Base-by-base conservation (phyloP, 2,888 invertebrate species). In the Spodoptera littoralis region DNA sequence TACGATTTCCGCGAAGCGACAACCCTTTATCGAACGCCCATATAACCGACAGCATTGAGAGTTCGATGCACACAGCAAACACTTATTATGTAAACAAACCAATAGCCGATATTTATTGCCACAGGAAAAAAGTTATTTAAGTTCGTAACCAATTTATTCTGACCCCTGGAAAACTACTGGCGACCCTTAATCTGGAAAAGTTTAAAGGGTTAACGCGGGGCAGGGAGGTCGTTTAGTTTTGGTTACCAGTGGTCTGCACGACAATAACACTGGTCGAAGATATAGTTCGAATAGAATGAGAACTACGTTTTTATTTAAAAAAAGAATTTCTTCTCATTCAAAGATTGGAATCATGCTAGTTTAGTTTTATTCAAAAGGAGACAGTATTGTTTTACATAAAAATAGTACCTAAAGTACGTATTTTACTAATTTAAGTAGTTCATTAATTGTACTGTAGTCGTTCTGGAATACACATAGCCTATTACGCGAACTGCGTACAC, bases 261-360 rank as follows among this genome's bases (percentile, higher is more conserved):
- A 84, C 85, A 85, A 84, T 84, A 86, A 87, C 82, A 85, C 71
- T 79, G 71, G 41, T 49, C 78, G 63, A 36, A 42, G 87, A 87
- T 68, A 55, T 80, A 85, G 30, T 60, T 61, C 58, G 13, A 13
- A 60, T 80, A 64, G 85, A 86, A 82, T 4, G 9, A 59, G 18
- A 54, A 18, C 11, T 36, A 36, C 9, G 2, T 11, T 50, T n/a
- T 12, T 12, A 13, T n/a, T 1, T 4, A 55, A 49, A 27, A 27
- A 27, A 27, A 5, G 27, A 27, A 27, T 27, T 27, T 5, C 5
- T 27, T 45, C 8, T 13, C 11, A 13, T 45, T 45, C 45, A 45
- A 45, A 45, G 11, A 45, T 6, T 9, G 18, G 1, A 18, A 18
- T 18, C 18, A 18, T 18, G 18, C 18, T 18, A 1, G 18, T 18